These are phyloP conservation scores for Craterocephalus amniculus DNA, from an alignment of 2,797 vertebrate species.

Conservation along the genomic window DNA sequence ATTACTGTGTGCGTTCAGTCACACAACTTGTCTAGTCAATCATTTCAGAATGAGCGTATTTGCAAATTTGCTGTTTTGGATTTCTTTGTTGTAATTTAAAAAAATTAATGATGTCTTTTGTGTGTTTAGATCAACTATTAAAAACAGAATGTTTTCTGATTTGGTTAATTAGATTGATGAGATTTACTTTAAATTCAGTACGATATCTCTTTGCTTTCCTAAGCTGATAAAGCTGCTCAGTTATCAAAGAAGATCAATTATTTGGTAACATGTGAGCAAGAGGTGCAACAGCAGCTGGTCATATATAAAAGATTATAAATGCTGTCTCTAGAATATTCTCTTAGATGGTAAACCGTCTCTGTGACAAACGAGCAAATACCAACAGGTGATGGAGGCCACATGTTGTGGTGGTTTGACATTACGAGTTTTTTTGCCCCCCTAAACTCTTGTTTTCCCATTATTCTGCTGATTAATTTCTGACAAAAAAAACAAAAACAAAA, in stretches of 20 bases:
- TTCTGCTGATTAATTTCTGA: slow-evolving; percentile 4
- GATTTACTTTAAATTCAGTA: too few relatives aligned
- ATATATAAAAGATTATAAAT: neutral
- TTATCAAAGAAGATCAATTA: slow-evolving; percentile 4
- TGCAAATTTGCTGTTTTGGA: neutral
- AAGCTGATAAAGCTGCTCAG: neutral
- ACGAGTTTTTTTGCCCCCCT: neutral
- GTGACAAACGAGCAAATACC: neutral
- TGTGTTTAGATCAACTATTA: neutral
- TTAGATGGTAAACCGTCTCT: neutral
- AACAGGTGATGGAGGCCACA: neutral
- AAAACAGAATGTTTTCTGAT: neutral
- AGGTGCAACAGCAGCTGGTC: neutral
- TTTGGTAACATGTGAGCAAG: neutral
- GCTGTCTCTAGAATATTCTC: neutral
- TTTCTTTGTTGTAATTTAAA: neutral
- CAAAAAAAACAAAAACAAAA: neutral
- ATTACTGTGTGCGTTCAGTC: neutral
- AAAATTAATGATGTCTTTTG: neutral
- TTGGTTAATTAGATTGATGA: too few relatives aligned
- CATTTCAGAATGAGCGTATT: neutral
- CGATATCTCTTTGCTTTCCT: neutral
- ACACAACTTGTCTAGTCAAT: neutral
- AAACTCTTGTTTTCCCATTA: neutral
- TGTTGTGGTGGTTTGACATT: neutral